A percentile compares a stretch with the other conserved stretches of the same genome.
Conservation (phyloP, 2,888 invertebrate genomes). For the Xylota sylvarum region DNA sequence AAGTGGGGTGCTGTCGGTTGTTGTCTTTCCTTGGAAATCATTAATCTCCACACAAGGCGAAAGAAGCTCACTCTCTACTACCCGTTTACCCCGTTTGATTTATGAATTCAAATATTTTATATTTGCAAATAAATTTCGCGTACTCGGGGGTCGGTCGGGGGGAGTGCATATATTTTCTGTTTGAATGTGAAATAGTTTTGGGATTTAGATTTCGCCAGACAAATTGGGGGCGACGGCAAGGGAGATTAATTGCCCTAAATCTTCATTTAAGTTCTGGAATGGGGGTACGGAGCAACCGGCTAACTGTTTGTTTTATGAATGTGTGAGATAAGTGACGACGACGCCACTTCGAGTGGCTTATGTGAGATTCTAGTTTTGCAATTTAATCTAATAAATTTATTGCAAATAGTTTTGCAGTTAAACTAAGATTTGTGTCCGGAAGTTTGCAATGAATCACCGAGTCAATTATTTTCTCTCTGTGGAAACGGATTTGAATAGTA, state of each 20-base stretch:
- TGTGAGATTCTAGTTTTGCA: conserved; percentile 41
- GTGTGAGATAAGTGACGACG: conserved; percentile 49
- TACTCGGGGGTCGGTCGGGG: neutral
- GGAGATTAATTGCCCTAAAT: conserved; percentile 70
- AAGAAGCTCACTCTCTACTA: conserved; percentile 19
- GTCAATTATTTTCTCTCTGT: conserved; percentile 47
- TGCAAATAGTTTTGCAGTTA: conserved; percentile 70
- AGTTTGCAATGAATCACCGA: conserved; percentile 54
- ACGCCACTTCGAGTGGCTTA: conserved; percentile 32
- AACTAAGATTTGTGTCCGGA: conserved; percentile 57
- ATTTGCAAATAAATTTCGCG: conserved; percentile 73
- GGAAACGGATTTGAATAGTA: conserved; percentile 22
- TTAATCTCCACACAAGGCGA: conserved; percentile 53
- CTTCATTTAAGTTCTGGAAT: conserved; percentile 53
- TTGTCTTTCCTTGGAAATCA: conserved; percentile 45
- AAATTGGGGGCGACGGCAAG: conserved; percentile 50
- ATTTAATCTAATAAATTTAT: conserved; percentile 72
- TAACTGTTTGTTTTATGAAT: conserved; percentile 49
- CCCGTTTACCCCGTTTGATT: conserved; percentile 69
- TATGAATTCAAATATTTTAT: conserved; percentile 74
- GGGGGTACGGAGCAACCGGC: neutral
- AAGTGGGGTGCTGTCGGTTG: neutral
- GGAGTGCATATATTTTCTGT: conserved; percentile 3
- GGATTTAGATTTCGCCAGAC: conserved; percentile 59
- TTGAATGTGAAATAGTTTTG: conserved; percentile 60